Base-by-base conservation (phyloP, 2,888 invertebrate species). In the Polymixis flavicincta region DNA sequence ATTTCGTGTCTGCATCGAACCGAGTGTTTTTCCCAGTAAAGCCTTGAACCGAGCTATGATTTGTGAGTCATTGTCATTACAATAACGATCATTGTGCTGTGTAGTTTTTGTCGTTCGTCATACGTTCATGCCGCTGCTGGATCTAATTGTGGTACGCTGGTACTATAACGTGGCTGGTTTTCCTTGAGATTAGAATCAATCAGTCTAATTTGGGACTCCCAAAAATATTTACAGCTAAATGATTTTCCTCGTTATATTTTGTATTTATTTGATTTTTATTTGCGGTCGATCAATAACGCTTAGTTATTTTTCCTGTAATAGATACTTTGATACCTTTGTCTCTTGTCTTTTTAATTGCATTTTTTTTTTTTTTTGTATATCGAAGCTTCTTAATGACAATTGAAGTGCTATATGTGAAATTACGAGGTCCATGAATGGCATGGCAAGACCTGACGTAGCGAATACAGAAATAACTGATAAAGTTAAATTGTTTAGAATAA, bases 21-120 rank as follows among this genome's bases (percentile, higher is more conserved):
- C 13, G 50, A 59, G 63, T 72, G 22, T 75, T 83, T 82, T 83
- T 70, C 71, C 45, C 64, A 8, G 13, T 1, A 9, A 54, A 61
- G n/a, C 84, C 84, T 84, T 84, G 84, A 84, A 83, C 78, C 50
- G 48, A 48, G 28, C 61, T 82, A 72, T 78, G 42, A 81, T 76
- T 81, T 82, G 63, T 84, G 84, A 84, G n/a, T 82, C 84, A 84
- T 84, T 82, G 60, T 75, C 73, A 71, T 78, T 59, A 71, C 69
- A 82, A 74, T 69, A 73, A 73, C 70, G 67, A 74, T 71, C 59
- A 78, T 74, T 75, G 71, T 78, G 59, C 45, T 71, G 9, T 28
- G 64, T 6, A 70, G 63, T 68, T 76, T 74, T 76, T 71, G 52
- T 74, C 50, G 50, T 66, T 60, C 60, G 59, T 65, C 64, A 77